Conservation (phyloP, 2,888 invertebrate species). For the Lasioglossum morio region DNA sequence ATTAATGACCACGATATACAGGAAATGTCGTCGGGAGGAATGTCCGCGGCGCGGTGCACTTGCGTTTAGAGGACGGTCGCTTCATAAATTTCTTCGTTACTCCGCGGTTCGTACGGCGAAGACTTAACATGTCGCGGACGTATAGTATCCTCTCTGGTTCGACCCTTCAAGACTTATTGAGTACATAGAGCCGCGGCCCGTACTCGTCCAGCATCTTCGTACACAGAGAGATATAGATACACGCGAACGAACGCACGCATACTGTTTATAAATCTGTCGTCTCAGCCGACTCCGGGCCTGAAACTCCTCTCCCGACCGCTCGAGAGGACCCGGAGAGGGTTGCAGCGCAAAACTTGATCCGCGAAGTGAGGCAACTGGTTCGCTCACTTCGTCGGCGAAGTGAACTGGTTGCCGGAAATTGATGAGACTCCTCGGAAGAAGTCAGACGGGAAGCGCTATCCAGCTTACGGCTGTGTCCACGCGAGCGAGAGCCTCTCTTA, state of each 20-base stretch:
- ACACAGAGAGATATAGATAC: background rate
- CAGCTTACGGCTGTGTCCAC: background rate
- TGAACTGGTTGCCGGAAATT: constrained; percentile 40
- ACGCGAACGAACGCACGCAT: constrained; percentile 9
- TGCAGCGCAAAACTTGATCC: constrained; percentile 37
- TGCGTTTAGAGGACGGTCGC: constrained; percentile 47
- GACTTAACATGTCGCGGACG: constrained; percentile 70
- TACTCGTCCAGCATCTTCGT: constrained; percentile 56
- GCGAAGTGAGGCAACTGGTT: constrained; percentile 30
- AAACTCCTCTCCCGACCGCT: constrained; percentile 10
- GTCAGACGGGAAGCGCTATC: background rate
- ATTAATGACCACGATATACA: constrained; percentile 46
- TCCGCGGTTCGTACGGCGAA: constrained; percentile 63
- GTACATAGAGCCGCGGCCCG: constrained; percentile 69
- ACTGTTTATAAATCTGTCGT: constrained; percentile 73
- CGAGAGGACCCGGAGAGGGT: constrained; percentile 9
- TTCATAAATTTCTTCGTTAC: constrained; percentile 76
- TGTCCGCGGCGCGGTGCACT: constrained; percentile 24
- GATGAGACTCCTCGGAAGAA: background rate
- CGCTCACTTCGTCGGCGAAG: constrained; percentile 9
- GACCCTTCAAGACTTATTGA: constrained; percentile 70
- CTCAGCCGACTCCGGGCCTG: constrained; percentile 28
- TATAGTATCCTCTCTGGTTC: constrained; percentile 67
- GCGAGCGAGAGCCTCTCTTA: constrained; percentile 3
- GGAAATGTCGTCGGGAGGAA: constrained; percentile 57